Conservation (phyloP, 2,888 invertebrate species). For the Volucella inanis region DNA sequence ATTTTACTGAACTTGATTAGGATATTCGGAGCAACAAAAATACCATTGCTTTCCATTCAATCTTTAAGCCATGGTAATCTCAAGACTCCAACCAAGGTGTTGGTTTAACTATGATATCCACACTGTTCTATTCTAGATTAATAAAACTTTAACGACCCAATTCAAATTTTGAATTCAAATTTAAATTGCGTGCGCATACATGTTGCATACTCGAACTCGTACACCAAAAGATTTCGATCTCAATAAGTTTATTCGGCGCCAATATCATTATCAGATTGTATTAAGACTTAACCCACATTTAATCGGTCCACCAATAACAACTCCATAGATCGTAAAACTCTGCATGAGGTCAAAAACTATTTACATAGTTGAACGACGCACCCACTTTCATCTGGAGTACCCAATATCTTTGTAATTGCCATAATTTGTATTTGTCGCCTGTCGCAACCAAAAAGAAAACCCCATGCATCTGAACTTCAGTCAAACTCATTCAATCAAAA, state of each 20-base stretch:
- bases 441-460: constrained; percentile 45
- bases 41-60: no score
- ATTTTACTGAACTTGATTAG: no score
- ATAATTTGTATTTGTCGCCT: constrained; percentile 75
- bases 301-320: constrained; percentile 57
- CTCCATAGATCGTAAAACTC: constrained; percentile 52
- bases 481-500: constrained; percentile 65
- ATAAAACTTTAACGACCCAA: constrained; percentile 55
- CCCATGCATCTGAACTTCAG: constrained; percentile 21
- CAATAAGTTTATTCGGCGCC: constrained; percentile 69
- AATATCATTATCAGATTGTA: constrained; percentile 71
- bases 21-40: no score
- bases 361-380: constrained; percentile 38
- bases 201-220: not conserved
- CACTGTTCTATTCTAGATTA: not conserved
- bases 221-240: constrained; percentile 8
- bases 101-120: not conserved
- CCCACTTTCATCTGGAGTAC: constrained; percentile 54
- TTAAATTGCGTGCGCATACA: constrained; percentile 41
- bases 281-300: constrained; percentile 72
- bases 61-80: not conserved
- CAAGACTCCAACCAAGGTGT: constrained; percentile 10
- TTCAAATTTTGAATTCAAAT: constrained; percentile 47
- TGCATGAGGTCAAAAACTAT: constrained; percentile 61
- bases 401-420: constrained; percentile 66